These are phyloP conservation scores for Charanyca ferruginea DNA, from an alignment of 2,888 invertebrate species.

Conservation along the genomic window DNA sequence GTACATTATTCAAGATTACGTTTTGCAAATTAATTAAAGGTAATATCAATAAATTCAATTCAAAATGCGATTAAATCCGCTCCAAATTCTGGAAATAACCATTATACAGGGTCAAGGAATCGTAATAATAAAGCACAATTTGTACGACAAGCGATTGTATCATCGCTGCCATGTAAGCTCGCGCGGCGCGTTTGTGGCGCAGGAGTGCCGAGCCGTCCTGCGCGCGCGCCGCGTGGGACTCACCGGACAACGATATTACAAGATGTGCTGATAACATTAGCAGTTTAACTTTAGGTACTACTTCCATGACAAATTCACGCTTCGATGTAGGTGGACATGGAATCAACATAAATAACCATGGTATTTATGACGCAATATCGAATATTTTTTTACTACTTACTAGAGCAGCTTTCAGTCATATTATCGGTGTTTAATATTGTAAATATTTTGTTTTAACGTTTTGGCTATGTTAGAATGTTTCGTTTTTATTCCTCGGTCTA, in stretches of 20 bases:
- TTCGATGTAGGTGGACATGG: slow-evolving; percentile 32
- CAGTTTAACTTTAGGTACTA: slow-evolving; percentile 47
- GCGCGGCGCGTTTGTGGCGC: slow-evolving; percentile 55
- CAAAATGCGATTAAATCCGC: slow-evolving; percentile 25
- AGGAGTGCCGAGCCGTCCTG: slow-evolving; percentile 21
- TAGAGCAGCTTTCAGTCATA: neutral
- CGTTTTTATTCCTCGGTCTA: neutral
- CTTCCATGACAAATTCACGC: slow-evolving; percentile 44
- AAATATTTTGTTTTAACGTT: neutral
- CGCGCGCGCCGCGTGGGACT: slow-evolving; percentile 53
- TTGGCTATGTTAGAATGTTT: neutral
- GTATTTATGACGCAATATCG: slow-evolving; percentile 17
- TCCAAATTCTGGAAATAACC: slow-evolving; percentile 43
- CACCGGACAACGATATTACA: slow-evolving; percentile 35
- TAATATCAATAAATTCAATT: slow-evolving; percentile 50
- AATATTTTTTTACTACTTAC: slow-evolving; percentile 22
- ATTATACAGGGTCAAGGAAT: slow-evolving; percentile 38
- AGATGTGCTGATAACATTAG: slow-evolving; percentile 54
- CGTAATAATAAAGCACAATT: slow-evolving; percentile 63
- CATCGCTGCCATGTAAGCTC: slow-evolving; percentile 62
- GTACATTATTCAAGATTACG: neutral
- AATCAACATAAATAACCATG: slow-evolving; percentile 20
- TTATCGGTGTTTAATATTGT: slow-evolving; percentile 4
- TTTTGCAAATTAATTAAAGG: slow-evolving; percentile 34
- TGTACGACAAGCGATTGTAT: slow-evolving; percentile 64